phyloP scores from a whole-genome alignment of 2,797 vertebrate species.

The Brachyalestes nurse region DNA sequence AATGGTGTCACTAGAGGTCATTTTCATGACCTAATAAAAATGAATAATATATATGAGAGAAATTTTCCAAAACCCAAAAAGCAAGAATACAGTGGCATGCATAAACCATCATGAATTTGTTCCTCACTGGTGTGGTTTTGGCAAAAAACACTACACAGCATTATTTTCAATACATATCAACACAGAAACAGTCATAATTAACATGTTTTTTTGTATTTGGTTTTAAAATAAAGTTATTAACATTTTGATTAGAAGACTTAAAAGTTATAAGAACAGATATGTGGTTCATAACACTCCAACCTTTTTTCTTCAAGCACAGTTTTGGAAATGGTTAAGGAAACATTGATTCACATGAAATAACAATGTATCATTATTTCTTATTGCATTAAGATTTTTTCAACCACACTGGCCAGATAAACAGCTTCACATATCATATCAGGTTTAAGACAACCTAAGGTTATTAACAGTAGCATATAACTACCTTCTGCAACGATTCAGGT shows the following conservation, averaged over 20 bases:
- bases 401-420: background rate
- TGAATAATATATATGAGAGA: background rate
- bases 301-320: too few species aligned
- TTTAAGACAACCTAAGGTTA: background rate
- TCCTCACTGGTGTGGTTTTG: too few species aligned
- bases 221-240: too few species aligned
- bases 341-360: too few species aligned
- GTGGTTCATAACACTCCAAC: too few species aligned
- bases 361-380: too few species aligned
- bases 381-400: background rate
- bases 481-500: slow-evolving; percentile 78
- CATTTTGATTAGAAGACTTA: background rate
- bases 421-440: background rate
- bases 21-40: slow-evolving; percentile 41
- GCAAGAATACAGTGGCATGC: background rate
- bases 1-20: slow-evolving; percentile 36
- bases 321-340: too few species aligned
- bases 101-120: background rate
- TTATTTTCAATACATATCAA: too few species aligned
- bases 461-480: slow-evolving; percentile 50
- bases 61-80: background rate
- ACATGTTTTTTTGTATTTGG: too few species aligned
- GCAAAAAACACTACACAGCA: too few species aligned
- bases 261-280: background rate
- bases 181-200: too few species aligned